Conservation (phyloP, 1,140 invertebrate genomes). For the Ceratoteleas bidentatus region DNA sequence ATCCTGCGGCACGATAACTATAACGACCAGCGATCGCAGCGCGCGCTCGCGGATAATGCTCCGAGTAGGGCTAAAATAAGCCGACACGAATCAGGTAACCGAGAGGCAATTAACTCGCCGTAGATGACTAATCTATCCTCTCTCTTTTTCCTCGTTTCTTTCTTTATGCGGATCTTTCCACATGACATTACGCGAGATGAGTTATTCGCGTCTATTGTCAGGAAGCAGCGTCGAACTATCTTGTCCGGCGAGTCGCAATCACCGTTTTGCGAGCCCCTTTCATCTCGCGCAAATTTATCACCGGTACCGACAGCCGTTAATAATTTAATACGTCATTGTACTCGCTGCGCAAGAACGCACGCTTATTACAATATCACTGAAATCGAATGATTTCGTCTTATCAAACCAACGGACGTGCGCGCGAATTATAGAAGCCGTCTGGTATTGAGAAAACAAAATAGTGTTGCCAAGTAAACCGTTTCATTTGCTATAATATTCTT, state of each 20-base stretch:
- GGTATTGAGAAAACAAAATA: too few species aligned
- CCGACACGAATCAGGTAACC: conserved; percentile 65
- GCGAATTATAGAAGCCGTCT: too few species aligned
- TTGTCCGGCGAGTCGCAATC: conserved; percentile 63
- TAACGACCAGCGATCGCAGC: conserved; percentile 20
- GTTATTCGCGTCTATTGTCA: conserved; percentile 74
- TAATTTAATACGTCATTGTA: conserved; percentile 70
- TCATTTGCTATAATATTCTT: too few species aligned
- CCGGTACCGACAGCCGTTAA: conserved; percentile 78
- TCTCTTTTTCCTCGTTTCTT: conserved; percentile 58
- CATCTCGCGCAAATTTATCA: conserved; percentile 73
- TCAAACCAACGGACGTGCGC: too few species aligned
- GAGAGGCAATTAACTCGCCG: conserved; percentile 72
- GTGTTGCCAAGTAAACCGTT: too few species aligned
- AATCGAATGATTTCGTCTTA: conserved; percentile 35
- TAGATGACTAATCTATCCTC: conserved; percentile 65
- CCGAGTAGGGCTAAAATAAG: conserved; percentile 40
- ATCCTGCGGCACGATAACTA: conserved; percentile 44
- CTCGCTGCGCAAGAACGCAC: conserved; percentile 36
- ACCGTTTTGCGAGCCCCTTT: conserved; percentile 66
- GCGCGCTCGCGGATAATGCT: conserved; percentile 26
- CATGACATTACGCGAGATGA: conserved; percentile 68
- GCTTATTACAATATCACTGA: conserved; percentile 62
- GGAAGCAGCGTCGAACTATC: conserved; percentile 66
- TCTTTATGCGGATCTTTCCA: conserved; percentile 47